Percentiles rank a stretch among this genome's conserved stretches.
Conservation (phyloP, 2,797 vertebrate species). For the Thripadectes ignobilis region DNA sequence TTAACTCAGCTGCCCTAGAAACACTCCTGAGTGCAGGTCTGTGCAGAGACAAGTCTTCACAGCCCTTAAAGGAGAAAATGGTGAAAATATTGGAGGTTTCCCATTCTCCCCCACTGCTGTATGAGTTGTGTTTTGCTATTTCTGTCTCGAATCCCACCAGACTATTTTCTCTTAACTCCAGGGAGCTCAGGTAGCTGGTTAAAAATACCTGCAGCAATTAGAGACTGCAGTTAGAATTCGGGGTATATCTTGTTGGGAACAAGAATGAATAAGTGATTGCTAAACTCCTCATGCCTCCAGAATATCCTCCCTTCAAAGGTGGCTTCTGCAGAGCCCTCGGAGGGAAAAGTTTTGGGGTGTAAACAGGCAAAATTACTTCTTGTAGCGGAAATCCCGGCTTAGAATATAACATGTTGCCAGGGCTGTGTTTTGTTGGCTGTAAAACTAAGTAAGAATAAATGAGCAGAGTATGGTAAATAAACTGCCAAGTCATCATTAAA, state of each 20-base stretch:
- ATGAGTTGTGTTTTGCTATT: background rate
- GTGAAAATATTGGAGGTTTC: background rate
- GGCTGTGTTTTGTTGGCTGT: background rate
- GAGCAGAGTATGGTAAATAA: slow-evolving; percentile 25
- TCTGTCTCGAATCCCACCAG: background rate
- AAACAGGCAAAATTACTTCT: background rate
- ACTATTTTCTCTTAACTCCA: background rate
- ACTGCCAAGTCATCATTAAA: slow-evolving; percentile 58
- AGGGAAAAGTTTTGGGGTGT: background rate
- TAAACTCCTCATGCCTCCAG: background rate
- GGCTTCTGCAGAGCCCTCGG: background rate
- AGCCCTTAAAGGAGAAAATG: background rate
- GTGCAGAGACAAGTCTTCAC: background rate
- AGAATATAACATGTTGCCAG: background rate
- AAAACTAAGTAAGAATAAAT: background rate
- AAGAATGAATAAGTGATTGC: background rate
- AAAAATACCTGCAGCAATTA: background rate
- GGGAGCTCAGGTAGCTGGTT: background rate
- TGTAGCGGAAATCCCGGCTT: background rate
- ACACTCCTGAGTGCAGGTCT: background rate
- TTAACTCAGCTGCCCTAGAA: background rate
- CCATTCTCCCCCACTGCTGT: background rate
- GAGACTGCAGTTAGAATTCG: background rate
- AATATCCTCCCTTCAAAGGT: background rate
- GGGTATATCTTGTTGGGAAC: background rate